These are phyloP conservation scores for Eulithis prunata DNA, from an alignment of 2,888 invertebrate genomes.

Conservation along the genomic window DNA sequence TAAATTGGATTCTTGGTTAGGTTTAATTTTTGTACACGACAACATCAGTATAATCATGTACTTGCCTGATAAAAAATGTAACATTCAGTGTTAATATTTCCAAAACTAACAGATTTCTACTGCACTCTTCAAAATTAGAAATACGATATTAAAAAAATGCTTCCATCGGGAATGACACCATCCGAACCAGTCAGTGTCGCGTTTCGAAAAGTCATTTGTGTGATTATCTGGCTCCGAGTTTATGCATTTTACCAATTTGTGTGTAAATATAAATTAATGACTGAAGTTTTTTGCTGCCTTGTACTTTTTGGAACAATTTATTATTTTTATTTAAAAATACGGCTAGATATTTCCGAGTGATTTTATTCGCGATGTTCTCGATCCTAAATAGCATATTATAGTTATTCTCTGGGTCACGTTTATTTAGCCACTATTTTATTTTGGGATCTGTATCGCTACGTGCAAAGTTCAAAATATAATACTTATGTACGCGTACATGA, in stretches of 20 bases:
- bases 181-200: slow-evolving; percentile 48
- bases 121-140: neutral
- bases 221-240: slow-evolving; percentile 78
- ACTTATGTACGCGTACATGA: slow-evolving; percentile 21
- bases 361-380: no score
- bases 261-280: slow-evolving; percentile 67
- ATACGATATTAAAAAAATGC: slow-evolving; percentile 8
- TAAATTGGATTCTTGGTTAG: no score
- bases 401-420: no score
- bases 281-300: neutral
- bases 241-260: slow-evolving; percentile 66
- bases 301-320: no score
- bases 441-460: slow-evolving; percentile 2
- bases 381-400: no score
- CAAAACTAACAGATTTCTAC: no score
- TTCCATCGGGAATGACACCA: slow-evolving; percentile 54
- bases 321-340: no score
- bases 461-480: slow-evolving; percentile 29
- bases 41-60: no score
- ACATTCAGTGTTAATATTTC: no score
- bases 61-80: no score
- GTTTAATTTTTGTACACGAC: no score
- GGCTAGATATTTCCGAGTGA: no score
- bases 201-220: slow-evolving; percentile 77
- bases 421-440: neutral